These are phyloP conservation scores for Mantis religiosa DNA, from an alignment of 2,888 invertebrate species.

Conservation along the genomic window DNA sequence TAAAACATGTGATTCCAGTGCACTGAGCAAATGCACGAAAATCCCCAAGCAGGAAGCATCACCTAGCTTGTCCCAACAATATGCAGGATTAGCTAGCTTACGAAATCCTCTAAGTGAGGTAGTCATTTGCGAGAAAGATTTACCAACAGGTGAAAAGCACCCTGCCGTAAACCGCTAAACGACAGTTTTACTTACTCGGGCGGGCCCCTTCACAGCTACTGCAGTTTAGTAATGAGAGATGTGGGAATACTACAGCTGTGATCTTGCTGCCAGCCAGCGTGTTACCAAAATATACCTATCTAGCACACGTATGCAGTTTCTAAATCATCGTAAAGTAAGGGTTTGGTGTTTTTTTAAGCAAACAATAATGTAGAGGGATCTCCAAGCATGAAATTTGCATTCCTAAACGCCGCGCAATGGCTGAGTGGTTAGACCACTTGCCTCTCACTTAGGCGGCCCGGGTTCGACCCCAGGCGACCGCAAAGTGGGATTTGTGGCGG, in stretches of 20 bases:
- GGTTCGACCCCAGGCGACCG: too few species aligned
- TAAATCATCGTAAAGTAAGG: too few species aligned
- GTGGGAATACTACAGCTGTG: not conserved
- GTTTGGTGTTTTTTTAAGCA: too few species aligned
- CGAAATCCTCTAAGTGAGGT: not conserved
- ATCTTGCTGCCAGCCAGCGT: not conserved
- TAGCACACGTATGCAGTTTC: not conserved
- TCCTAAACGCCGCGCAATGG: too few species aligned
- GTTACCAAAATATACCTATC: not conserved
- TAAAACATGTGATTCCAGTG: too few species aligned
- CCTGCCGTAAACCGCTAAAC: not conserved
- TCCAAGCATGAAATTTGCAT: too few species aligned
- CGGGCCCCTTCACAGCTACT: not conserved
- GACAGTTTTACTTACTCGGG: not conserved
- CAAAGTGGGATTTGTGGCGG: too few species aligned
- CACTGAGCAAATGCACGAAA: too few species aligned
- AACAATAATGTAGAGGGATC: too few species aligned
- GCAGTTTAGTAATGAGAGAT: not conserved
- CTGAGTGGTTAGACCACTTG: too few species aligned
- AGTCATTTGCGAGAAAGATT: not conserved
- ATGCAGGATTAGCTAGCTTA: not conserved
- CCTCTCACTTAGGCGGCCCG: too few species aligned
- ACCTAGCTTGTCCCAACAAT: not conserved
- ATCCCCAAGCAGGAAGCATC: too few species aligned
- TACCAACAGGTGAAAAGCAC: not conserved